phyloP scores from a whole-genome alignment of 2,888 invertebrate genomes.

The Acronicta psi region DNA sequence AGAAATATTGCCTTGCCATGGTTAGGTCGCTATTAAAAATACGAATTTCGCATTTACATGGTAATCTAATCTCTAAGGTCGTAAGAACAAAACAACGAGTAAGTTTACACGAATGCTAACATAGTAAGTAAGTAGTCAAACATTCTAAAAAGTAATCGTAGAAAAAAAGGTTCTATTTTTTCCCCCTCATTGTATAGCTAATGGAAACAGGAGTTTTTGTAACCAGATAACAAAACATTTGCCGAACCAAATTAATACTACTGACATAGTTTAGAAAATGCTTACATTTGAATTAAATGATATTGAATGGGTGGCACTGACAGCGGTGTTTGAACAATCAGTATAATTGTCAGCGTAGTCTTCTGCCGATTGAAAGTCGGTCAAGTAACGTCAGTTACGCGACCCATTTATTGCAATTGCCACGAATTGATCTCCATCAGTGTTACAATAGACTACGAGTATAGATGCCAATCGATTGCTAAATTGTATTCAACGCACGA shows the following conservation, averaged over 20 bases:
- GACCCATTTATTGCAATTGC: conserved; percentile 74
- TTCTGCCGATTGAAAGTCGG: conserved; percentile 64
- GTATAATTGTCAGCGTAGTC: conserved; percentile 67
- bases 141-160: too few species aligned
- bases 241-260: conserved; percentile 14
- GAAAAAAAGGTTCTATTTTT: too few species aligned
- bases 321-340: conserved; percentile 64
- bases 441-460: conserved; percentile 53
- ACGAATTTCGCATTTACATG: too few species aligned
- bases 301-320: conserved; percentile 68
- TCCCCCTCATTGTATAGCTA: too few species aligned
- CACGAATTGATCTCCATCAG: conserved; percentile 74
- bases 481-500: conserved; percentile 52
- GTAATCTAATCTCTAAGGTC: too few species aligned
- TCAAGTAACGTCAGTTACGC: conserved; percentile 64
- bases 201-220: not conserved
- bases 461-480: conserved; percentile 57
- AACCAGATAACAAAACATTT: conserved; percentile 2
- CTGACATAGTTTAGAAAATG: conserved; percentile 24
- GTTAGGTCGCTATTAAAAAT: too few species aligned
- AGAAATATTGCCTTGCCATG: too few species aligned
- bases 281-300: conserved; percentile 54
- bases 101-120: too few species aligned
- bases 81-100: too few species aligned
- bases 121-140: too few species aligned